Conservation (phyloP, 2,888 invertebrate genomes). For the Meta bourneti region DNA sequence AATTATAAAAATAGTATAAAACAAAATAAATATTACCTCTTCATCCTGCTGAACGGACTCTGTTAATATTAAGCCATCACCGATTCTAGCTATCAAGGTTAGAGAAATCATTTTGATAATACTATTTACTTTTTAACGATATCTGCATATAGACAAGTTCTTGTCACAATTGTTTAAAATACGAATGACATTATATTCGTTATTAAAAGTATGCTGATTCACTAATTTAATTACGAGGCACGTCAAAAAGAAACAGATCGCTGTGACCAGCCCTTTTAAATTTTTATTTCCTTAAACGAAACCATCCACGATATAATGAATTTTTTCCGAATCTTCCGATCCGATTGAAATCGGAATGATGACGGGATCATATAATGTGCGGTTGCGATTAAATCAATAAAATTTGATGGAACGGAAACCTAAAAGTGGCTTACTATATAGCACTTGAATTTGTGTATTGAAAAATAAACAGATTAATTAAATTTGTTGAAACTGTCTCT, state of each 20-base stretch:
- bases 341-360: slow-evolving; percentile 8
- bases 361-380: slow-evolving; percentile 26
- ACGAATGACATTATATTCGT: background rate
- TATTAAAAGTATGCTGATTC: background rate
- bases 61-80: slow-evolving; percentile 72
- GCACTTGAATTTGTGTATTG: too few species aligned
- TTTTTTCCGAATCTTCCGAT: slow-evolving; percentile 13
- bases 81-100: slow-evolving; percentile 73
- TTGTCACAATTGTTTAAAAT: background rate
- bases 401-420: background rate
- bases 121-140: slow-evolving; percentile 10
- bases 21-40: slow-evolving; percentile 55
- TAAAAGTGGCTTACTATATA: background rate
- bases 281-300: background rate
- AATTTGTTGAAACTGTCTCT: too few species aligned
- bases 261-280: background rate
- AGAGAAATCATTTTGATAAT: slow-evolving; percentile 75
- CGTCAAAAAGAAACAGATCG: background rate
- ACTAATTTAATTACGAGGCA: background rate
- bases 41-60: slow-evolving; percentile 75
- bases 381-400: background rate
- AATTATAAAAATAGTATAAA: too few species aligned
- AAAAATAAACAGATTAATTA: too few species aligned
- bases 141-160: background rate
- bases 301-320: background rate